Base-by-base conservation (phyloP, 2,113 vertebrate genomes). In the Cheilinus undulatus region DNA sequence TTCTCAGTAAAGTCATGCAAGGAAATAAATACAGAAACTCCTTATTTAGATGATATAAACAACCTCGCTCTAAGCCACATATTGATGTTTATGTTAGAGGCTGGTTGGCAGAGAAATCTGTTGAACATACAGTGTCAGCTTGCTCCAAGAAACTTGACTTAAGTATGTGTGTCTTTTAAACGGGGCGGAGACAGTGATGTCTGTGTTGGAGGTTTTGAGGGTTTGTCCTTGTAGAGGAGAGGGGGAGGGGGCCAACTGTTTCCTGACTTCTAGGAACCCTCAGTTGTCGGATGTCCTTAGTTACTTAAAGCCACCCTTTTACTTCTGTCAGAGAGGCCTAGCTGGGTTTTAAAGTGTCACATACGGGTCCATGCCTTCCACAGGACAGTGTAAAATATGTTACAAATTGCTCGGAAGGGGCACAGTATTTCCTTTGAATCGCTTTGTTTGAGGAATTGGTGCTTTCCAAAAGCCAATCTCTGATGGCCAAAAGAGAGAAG, bases 261-360 rank as follows among this genome's bases (percentile, higher is more conserved):
- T 73, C 74, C 67, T 70, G 49, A 52, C 43, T 88, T 86, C 77
- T 52, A 62, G 61, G 53, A 86, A 83, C 15, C 30, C n/a, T 26
- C 48, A 22, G 20, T 28, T 45, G 9, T 50, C 48, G 22, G 20
- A 34, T 45, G 9, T 50, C 38, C 64, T 10, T 51, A 67, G 54
- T 17, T 56, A 46, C 40, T 64, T 24, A 45, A 48, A 66, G 58
- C 51, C 43, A 76, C 56, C 42, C 73, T 72, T 64, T 73, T 20
- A 64, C 67, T 73, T 69, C 62, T 67, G 59, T 19, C 2, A 0
- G 27, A 5, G 20, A 53, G 46, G 23, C 53, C 15, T 5, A 10
- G 32, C 32, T 4, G 34, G 32, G 10, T 7, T 19, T 45, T n/a
- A 45, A 5, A 32, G 17, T 3, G 0, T 43, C 27, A 17, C 2